Conservation (phyloP, 2,797 vertebrate genomes). For the Notolepis coatsorum region DNA sequence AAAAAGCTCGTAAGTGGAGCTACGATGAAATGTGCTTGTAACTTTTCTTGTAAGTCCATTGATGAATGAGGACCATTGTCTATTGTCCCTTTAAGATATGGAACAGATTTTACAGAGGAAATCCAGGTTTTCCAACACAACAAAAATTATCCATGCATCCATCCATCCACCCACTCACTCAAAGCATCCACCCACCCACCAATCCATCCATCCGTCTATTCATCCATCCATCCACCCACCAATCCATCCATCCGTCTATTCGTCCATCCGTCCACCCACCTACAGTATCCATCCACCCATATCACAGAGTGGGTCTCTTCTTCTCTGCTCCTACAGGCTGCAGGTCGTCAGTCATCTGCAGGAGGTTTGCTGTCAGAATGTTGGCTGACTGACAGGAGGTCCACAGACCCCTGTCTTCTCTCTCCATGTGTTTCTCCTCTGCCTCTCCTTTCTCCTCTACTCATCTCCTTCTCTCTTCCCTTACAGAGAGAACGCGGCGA, state of each 20-base stretch:
- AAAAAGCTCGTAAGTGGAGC: too few species aligned
- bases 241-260: too few species aligned
- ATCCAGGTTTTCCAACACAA: too few species aligned
- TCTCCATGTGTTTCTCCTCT: constrained; percentile 67
- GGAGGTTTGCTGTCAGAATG: constrained; percentile 21
- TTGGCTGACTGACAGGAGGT: constrained; percentile 53
- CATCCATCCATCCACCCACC: constrained; percentile 52
- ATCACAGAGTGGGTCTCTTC: constrained; percentile 56
- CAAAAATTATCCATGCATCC: constrained; percentile 54
- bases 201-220: not conserved
- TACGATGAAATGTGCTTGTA: too few species aligned
- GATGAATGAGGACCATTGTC: too few species aligned
- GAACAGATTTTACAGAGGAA: too few species aligned
- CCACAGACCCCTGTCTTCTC: constrained; percentile 49
- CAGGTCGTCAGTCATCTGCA: constrained; percentile 47
- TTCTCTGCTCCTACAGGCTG: constrained; percentile 50
- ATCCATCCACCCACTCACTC: constrained; percentile 30
- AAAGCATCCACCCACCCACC: constrained; percentile 24
- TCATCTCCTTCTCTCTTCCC: not conserved
- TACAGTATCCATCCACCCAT: constrained; percentile 9
- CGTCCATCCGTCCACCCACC: constrained; percentile 52
- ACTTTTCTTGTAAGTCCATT: too few species aligned
- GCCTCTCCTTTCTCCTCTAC: constrained; percentile 12
- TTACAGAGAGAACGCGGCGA: too few species aligned
- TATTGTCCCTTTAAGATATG: too few species aligned